phyloP scores from a whole-genome alignment of 2,797 vertebrate genomes.

The Eurystomus glaucurus region DNA sequence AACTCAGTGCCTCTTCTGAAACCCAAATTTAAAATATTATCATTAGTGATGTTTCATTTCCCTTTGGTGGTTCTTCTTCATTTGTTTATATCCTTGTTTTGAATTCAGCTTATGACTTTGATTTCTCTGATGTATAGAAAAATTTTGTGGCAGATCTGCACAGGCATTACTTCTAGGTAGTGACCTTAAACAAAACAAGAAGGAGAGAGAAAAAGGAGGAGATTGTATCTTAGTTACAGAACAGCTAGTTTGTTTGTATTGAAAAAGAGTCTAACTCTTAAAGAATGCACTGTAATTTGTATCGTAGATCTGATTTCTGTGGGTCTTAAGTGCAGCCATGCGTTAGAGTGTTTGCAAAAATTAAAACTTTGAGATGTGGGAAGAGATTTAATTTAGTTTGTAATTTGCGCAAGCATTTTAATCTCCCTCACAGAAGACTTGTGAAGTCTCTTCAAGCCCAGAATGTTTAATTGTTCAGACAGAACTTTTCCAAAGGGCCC shows the following conservation, averaged over 20 bases:
- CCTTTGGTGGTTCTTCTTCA: not conserved
- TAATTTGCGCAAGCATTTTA: slow-evolving; percentile 29
- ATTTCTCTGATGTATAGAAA: slow-evolving; percentile 52
- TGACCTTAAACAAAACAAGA: slow-evolving; percentile 34
- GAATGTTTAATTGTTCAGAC: not conserved
- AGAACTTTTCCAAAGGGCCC: not conserved
- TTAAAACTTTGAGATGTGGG: slow-evolving; percentile 16
- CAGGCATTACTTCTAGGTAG: slow-evolving; percentile 33
- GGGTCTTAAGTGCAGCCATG: slow-evolving; percentile 28
- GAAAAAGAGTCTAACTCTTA: slow-evolving; percentile 21
- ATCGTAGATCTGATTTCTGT: not conserved
- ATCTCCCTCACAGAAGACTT: not conserved
- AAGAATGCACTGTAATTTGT: slow-evolving; percentile 51
- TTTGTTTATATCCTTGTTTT: slow-evolving; percentile 37
- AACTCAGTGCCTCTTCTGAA: not conserved
- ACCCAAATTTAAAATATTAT: slow-evolving; percentile 16
- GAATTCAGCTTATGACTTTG: slow-evolving; percentile 28
- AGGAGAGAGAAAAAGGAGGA: not conserved
- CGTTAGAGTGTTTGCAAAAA: slow-evolving; percentile 55
- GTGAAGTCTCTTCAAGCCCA: not conserved
- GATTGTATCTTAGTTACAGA: slow-evolving; percentile 51
- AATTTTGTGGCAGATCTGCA: slow-evolving; percentile 31
- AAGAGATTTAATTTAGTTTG: slow-evolving; percentile 37
- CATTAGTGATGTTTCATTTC: slow-evolving; percentile 30
- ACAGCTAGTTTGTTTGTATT: slow-evolving; percentile 9